A percentile compares a stretch with the other conserved stretches of the same genome.
These are phyloP conservation scores for Amazona guildingii DNA, from an alignment of 2,113 vertebrate genomes.

Conservation along the genomic window DNA sequence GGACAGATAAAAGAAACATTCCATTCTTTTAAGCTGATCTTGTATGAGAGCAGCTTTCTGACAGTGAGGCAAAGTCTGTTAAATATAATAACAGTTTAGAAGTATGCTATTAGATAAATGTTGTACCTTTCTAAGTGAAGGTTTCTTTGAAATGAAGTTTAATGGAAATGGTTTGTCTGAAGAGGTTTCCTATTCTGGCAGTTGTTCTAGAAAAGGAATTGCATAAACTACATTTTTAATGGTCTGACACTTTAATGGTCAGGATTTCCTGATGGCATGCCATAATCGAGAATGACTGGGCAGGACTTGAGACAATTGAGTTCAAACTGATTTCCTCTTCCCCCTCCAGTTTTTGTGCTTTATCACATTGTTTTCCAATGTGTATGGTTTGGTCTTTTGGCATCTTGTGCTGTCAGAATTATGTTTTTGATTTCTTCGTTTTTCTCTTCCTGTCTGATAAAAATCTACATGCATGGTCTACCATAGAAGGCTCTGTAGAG, in stretches of 20 bases:
- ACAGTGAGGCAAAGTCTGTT: neutral
- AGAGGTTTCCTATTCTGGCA: neutral
- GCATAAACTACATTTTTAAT: conserved; percentile 43
- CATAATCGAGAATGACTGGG: conserved; percentile 36
- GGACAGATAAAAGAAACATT: neutral
- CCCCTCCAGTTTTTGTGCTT: neutral
- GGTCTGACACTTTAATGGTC: conserved; percentile 38
- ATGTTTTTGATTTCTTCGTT: neutral
- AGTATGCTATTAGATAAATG: neutral
- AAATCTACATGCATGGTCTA: neutral
- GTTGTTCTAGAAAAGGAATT: conserved; percentile 7
- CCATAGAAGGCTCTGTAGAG: neutral
- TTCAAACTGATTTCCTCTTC: conserved; percentile 45
- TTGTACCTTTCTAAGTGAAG: neutral
- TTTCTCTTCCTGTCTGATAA: neutral
- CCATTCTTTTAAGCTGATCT: neutral
- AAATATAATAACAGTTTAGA: neutral
- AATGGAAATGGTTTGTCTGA: neutral
- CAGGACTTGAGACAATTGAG: conserved; percentile 43
- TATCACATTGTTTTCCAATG: conserved; percentile 23
- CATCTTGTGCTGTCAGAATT: neutral
- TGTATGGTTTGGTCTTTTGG: neutral
- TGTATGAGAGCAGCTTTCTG: neutral
- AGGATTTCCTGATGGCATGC: conserved; percentile 51
- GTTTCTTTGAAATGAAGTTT: neutral